Conservation (phyloP, 2,797 vertebrate genomes). For the Phrynocephalus guinanensis region DNA sequence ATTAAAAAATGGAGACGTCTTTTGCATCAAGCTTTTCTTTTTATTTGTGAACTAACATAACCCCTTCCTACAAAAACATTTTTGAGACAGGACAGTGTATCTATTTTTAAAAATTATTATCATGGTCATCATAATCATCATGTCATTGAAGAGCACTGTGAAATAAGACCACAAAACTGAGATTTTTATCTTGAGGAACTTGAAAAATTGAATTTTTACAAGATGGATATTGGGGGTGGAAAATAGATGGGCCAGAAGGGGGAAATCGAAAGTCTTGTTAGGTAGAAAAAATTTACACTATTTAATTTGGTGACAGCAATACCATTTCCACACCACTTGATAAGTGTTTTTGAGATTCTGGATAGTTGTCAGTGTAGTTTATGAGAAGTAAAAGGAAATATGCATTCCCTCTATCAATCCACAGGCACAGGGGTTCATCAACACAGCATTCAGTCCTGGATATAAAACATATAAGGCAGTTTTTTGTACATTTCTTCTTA, state of each 20-base stretch:
- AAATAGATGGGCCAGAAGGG: neutral
- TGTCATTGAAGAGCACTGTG: no score
- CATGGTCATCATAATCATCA: no score
- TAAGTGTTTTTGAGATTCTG: neutral
- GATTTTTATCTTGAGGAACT: neutral
- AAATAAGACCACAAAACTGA: neutral
- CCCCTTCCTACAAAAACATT: no score
- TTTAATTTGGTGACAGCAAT: neutral
- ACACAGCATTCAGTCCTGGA: no score
- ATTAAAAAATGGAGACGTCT: no score
- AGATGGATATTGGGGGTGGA: neutral
- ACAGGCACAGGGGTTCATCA: no score
- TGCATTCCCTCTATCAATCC: neutral
- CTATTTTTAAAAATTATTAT: no score
- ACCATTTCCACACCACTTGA: neutral
- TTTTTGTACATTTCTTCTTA: no score
- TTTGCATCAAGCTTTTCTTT: no score
- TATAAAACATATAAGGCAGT: no score
- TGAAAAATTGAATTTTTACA: neutral
- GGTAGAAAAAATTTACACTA: neutral
- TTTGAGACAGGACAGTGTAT: no score
- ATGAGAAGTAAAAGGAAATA: neutral
- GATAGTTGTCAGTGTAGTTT: neutral
- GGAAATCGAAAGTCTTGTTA: neutral
- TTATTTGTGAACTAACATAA: no score